These are phyloP conservation scores for Brachyistius frenatus DNA, from an alignment of 2,113 vertebrate genomes.

Conservation along the genomic window DNA sequence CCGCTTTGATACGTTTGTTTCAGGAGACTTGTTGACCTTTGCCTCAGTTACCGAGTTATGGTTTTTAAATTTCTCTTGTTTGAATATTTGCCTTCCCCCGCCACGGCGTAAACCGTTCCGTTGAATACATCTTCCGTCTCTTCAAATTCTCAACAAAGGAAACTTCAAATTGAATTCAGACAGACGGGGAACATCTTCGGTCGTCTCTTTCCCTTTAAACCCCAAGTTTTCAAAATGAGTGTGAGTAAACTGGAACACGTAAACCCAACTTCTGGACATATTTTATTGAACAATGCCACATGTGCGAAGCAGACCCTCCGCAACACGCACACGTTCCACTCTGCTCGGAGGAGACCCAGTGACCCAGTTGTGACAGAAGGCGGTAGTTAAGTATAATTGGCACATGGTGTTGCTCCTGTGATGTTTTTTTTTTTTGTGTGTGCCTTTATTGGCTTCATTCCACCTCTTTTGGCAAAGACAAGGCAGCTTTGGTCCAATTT, in stretches of 20 bases:
- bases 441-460: constrained; percentile 42
- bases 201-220: background rate
- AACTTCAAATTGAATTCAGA: background rate
- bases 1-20: no score
- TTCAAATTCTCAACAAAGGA: background rate
- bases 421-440: constrained; percentile 21
- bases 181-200: background rate
- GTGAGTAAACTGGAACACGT: background rate
- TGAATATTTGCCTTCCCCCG: background rate
- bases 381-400: constrained; percentile 57
- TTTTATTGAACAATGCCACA: constrained; percentile 31
- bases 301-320: constrained; percentile 37
- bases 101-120: background rate
- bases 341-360: constrained; percentile 48
- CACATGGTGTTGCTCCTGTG: constrained; percentile 22
- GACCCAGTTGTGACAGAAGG: constrained; percentile 64
- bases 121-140: background rate
- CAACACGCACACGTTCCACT: background rate
- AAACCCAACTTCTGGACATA: background rate
- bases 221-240: background rate
- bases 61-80: background rate
- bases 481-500: constrained; percentile 60
- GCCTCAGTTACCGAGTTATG: background rate
- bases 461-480: constrained; percentile 34
- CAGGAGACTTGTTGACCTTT: no score